Evolutionary conservation across 2,797 vertebrate genomes (phyloP).

Genomic region (Rhinella marina): DNA sequence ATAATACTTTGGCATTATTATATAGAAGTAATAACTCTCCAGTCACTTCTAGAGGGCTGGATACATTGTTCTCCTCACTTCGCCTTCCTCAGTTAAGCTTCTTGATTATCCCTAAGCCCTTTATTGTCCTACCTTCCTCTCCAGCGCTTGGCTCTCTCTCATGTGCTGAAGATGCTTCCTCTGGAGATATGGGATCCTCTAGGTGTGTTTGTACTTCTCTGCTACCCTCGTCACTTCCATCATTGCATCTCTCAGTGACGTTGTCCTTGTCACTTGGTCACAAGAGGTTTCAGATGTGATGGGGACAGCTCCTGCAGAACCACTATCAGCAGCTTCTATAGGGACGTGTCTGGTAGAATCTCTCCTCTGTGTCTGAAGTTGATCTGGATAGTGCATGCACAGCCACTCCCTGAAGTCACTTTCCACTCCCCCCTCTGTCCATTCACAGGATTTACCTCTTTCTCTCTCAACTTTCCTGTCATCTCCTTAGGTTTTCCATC

Average conservation of each 20-base stretch:
- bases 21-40: neutral
- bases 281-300: constrained; percentile 17
- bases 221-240: constrained; percentile 11
- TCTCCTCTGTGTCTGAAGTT: constrained; percentile 53
- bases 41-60: neutral
- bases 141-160: constrained; percentile 34
- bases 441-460: constrained; percentile 52
- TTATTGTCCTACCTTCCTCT: constrained; percentile 56
- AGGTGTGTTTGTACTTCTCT: neutral
- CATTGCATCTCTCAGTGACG: constrained; percentile 27
- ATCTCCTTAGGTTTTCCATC: constrained; percentile 1
- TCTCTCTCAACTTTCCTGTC: constrained; percentile 45
- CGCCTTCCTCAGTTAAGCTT: constrained; percentile 1
- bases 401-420: constrained; percentile 61
- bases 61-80: constrained; percentile 17
- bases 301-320: constrained; percentile 14
- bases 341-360: constrained; percentile 57
- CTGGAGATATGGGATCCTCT: constrained; percentile 30
- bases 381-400: constrained; percentile 43
- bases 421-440: constrained; percentile 51
- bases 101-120: constrained; percentile 23
- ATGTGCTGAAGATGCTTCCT: constrained; percentile 45
- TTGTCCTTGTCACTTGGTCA: constrained; percentile 35
- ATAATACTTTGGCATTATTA: neutral
- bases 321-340: constrained; percentile 38